Evolutionary conservation across 2,888 invertebrate genomes (phyloP), one percentile per base, ranked within the genome.

Genomic region (Spatulosminthurus flaviceps): DNA sequence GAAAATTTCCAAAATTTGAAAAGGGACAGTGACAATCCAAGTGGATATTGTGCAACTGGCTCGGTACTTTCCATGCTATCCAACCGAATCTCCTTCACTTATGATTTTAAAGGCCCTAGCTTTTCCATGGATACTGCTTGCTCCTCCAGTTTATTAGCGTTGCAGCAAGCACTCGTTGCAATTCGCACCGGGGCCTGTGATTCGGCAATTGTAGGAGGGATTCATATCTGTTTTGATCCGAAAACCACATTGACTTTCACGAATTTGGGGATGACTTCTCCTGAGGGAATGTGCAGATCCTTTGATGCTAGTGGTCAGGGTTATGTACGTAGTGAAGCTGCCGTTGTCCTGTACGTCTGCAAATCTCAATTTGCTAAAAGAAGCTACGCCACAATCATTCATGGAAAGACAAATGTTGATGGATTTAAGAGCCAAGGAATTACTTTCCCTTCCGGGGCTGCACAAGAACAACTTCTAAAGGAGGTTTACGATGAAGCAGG

Each of bases 91-190:
- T 67, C 67, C 42, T 77, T 41, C 77, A 67, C 77, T 22, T 77
- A 66, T 42, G 69, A 77, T 26, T 42, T 77, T 22, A 66, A 77
- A 21, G 91, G 98, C 0, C 98, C 98, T 16, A 97, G 97, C 87
- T 97, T 93, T 88, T 93, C 96, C 42, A 89, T 98, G 67, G 98
- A 98, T 89, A 98, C 98, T 0, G 98, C 98, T 13, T 98, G 98
- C 88, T 97, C 97, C 0, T 97, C 97, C 86, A 95, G 96, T 82
- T 89, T 97, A 87, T 92, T 94, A 87, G 97, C 96, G n/a, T 89
- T 98, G 87, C 93, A 97, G 86, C 94, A 95, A 87, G 96, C 95
- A 0, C 90, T 92, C 78, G 88, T 89, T 4, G 93, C 95, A 61
- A 95, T 97, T 86, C 91, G 93, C 84, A 89, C 91, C 64, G 97